These are phyloP conservation scores for Pelochelys cantorii DNA, from an alignment of 2,797 vertebrate species.

Conservation along the genomic window DNA sequence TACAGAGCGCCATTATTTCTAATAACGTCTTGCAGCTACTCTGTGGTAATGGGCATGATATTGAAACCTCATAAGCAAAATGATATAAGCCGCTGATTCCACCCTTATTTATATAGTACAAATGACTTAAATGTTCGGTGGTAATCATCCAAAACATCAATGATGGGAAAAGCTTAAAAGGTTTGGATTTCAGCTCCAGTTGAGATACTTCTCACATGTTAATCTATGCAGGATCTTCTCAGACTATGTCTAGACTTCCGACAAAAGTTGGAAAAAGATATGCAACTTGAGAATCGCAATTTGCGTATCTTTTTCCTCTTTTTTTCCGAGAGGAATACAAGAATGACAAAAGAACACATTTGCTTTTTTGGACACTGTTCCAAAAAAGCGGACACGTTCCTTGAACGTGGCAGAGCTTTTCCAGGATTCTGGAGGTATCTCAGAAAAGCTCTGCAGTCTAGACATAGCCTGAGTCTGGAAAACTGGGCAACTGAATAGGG, in stretches of 20 bases:
- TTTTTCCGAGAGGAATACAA: too few species aligned
- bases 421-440: too few species aligned
- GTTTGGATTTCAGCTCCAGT: not conserved
- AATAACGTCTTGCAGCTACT: not conserved
- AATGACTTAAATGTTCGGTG: not conserved
- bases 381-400: too few species aligned
- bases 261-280: too few species aligned
- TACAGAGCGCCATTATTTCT: not conserved
- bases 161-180: not conserved
- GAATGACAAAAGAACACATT: too few species aligned
- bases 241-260: too few species aligned
- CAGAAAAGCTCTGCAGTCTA: too few species aligned
- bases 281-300: too few species aligned
- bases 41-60: not conserved
- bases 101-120: not conserved
- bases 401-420: too few species aligned
- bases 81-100: not conserved
- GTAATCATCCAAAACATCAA: not conserved
- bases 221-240: not conserved
- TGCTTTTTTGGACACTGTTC: too few species aligned
- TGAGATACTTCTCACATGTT: not conserved
- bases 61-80: not conserved
- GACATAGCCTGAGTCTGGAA: not conserved
- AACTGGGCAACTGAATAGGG: not conserved
- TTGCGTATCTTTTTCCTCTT: too few species aligned